phyloP scores from a whole-genome alignment of 2,797 vertebrate species.

The Labeo calbasu region DNA sequence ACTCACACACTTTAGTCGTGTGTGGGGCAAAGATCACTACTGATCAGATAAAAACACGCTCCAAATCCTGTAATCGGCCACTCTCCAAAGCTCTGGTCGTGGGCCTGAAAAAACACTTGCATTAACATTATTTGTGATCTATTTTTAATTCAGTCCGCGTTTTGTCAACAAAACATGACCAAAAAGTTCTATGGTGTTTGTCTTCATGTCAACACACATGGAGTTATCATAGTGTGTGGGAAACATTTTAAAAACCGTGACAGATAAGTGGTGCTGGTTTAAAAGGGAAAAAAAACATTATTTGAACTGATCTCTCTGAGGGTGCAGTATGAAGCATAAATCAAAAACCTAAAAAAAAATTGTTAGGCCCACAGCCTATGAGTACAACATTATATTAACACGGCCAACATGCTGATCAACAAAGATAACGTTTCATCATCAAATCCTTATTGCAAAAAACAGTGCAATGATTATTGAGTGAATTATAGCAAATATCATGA shows the following conservation, averaged over 20 bases:
- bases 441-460: not conserved
- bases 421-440: not conserved
- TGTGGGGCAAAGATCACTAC: constrained; percentile 39
- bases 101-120: not conserved
- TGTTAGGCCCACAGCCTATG: not conserved
- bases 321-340: constrained; percentile 24
- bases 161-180: not conserved
- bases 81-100: not conserved
- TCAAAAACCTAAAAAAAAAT: not conserved
- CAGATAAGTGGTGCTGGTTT: constrained; percentile 32
- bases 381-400: not conserved
- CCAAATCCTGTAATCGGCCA: constrained; percentile 8
- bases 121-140: not conserved
- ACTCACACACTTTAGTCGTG: constrained; percentile 43
- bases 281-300: not conserved
- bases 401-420: not conserved
- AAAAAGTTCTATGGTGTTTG: constrained; percentile 11
- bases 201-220: constrained; percentile 40
- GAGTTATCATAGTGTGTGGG: constrained; percentile 44
- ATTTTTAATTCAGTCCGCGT: too few relatives aligned
- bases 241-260: constrained; percentile 27
- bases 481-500: constrained; percentile 8
- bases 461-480: not conserved
- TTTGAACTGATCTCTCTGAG: not conserved
- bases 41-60: constrained; percentile 42